These are phyloP conservation scores for Desoria tigrina DNA, from an alignment of 2,888 invertebrate species.

Conservation along the genomic window DNA sequence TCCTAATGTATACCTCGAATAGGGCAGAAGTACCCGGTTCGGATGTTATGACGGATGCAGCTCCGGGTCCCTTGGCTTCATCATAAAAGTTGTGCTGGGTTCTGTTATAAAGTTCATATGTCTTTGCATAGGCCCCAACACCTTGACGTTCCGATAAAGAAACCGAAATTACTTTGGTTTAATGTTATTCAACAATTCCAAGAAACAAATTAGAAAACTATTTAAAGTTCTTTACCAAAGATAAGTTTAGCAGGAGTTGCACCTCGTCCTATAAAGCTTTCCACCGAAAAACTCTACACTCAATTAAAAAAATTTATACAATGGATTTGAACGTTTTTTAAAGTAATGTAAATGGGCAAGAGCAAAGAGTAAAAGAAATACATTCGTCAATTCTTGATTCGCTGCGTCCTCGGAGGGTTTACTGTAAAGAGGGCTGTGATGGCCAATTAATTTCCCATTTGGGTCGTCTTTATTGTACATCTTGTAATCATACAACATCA, in stretches of 20 bases:
- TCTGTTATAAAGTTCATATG: constrained; percentile 55
- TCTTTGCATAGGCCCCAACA: constrained; percentile 58
- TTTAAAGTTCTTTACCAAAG: constrained; percentile 43
- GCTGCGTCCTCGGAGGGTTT: constrained; percentile 47
- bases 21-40: background rate
- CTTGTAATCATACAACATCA: constrained; percentile 63
- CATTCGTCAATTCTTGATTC: background rate
- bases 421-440: constrained; percentile 57
- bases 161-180: background rate
- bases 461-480: constrained; percentile 47
- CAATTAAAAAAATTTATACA: constrained; percentile 14
- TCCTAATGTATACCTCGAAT: background rate
- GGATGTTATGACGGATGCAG: no score
- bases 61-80: constrained; percentile 47
- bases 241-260: constrained; percentile 57
- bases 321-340: no score
- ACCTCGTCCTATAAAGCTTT: constrained; percentile 57
- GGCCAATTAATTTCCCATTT: constrained; percentile 56
- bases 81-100: constrained; percentile 24
- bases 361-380: no score
- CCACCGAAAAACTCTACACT: constrained; percentile 56
- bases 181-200: no score
- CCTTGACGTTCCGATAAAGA: no score
- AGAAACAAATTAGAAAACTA: background rate
- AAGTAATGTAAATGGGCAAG: no score